Percentiles rank a stretch among this genome's conserved stretches.
Conservation (phyloP, 1,140 invertebrate species). For the Penaeus japonicus region DNA sequence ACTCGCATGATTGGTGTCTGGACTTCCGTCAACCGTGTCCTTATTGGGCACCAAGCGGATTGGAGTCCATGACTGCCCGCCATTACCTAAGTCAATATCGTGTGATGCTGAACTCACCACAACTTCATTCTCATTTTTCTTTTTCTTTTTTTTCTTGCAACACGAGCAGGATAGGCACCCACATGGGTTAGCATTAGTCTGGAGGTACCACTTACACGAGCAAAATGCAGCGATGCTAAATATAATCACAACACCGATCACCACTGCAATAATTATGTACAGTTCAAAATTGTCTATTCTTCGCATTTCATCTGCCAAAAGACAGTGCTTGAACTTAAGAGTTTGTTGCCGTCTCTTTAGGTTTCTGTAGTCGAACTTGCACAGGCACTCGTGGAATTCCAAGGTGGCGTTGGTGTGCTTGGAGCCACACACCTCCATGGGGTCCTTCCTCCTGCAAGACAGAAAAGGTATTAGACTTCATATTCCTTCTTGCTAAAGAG, state of each 20-base stretch:
- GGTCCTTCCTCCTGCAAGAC: constrained; percentile 46
- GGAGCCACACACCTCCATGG: constrained; percentile 47
- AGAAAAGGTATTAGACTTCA: no score
- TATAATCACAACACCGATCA: constrained; percentile 46
- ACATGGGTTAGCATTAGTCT: constrained; percentile 58
- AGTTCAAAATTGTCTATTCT: constrained; percentile 56
- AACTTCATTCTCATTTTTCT: constrained; percentile 17
- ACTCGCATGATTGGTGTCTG: background rate
- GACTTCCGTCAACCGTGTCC: background rate
- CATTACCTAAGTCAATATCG: constrained; percentile 24
- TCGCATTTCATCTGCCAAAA: constrained; percentile 55
- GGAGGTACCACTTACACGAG: constrained; percentile 56
- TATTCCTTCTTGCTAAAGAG: no score
- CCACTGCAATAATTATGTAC: constrained; percentile 55
- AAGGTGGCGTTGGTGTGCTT: constrained; percentile 54
- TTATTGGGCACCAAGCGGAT: constrained; percentile 19
- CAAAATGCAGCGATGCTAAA: constrained; percentile 53
- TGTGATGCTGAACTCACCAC: background rate
- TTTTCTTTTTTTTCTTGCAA: constrained; percentile 48
- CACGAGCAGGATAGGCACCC: constrained; percentile 35
- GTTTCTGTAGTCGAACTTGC: constrained; percentile 44
- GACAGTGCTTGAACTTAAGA: constrained; percentile 55
- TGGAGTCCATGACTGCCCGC: constrained; percentile 42
- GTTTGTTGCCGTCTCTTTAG: constrained; percentile 24
- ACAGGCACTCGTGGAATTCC: constrained; percentile 57